phyloP scores from a whole-genome alignment of 2,113 vertebrate species.

The Hylia prasina region DNA sequence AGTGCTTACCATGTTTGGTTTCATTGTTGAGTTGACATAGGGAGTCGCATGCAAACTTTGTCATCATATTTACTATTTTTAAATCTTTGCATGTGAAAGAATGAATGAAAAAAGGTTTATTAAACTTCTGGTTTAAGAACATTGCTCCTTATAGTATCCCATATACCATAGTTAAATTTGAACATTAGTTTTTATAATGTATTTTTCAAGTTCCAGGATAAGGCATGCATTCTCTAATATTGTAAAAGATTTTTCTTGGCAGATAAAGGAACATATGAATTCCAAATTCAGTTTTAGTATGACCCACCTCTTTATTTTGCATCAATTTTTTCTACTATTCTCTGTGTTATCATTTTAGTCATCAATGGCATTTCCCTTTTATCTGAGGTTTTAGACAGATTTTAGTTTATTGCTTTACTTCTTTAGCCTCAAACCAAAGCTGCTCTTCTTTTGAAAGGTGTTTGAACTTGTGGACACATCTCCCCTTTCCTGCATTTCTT shows the following conservation, averaged over 20 bases:
- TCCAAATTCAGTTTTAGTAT: background rate
- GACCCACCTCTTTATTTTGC: background rate
- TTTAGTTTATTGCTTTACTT: background rate
- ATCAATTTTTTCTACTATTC: background rate
- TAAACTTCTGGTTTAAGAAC: background rate
- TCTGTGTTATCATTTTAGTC: background rate
- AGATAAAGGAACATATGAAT: background rate
- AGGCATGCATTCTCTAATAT: background rate
- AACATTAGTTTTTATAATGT: background rate
- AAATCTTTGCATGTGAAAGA: background rate
- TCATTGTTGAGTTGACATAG: background rate
- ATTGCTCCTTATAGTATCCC: rapidly evolving
- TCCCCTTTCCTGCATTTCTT: background rate
- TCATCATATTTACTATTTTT: background rate
- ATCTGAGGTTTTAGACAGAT: background rate
- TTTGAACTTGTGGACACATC: background rate
- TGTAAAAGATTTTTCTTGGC: background rate
- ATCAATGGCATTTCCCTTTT: background rate
- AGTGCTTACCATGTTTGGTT: background rate
- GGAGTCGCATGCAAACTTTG: background rate
- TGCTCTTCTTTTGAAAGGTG: background rate
- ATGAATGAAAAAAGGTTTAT: background rate
- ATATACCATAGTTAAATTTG: background rate
- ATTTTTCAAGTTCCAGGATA: background rate
- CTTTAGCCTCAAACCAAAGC: background rate